Evolutionary conservation across 2,888 invertebrate genomes (phyloP), one percentile per base, ranked within the genome.

Genomic region (Agriopis marginaria): DNA sequence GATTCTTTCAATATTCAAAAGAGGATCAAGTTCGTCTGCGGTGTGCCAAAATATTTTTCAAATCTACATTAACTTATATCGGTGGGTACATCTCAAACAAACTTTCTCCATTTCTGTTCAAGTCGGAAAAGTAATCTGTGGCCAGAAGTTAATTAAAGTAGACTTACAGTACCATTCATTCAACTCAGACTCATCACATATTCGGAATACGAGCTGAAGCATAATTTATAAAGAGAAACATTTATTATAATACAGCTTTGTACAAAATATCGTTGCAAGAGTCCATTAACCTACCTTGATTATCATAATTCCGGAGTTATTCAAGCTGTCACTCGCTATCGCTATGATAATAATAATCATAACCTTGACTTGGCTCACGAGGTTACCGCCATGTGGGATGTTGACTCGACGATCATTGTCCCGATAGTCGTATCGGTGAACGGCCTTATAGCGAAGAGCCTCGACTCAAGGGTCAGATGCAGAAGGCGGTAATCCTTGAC

Each of bases 141-240:
- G n/a, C 7, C 54, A 7, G 40, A 54, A 54, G 39, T 39, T 39
- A 54, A 54, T 54, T 54, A 54, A 39, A 54, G 12, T 54, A 7
- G 54, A 12, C 53, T 39, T 54, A 39, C 9, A 39, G 8, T 32
- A 32, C 0, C 39, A 39, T 39, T n/a, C 39, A 8, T 39, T 39
- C 39, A 39, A 54, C n/a, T 54, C n/a, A 40, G 51, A 54, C 39
- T 54, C 39, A 54, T 39, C n/a, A 14, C 39, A 39, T 39, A 54
- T 54, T 54, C 54, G 39, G 11, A 12, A 39, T 7, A n/a, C 39
- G 54, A 39, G 39, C 7, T 39, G n/a, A 54, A 39, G 39, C 32
- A 42, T 12, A 4, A 39, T 54, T 39, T 9, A 10, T 39, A 39
- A 39, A n/a, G 39, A 54, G n/a, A n/a, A 39, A 54, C 11, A 10